phyloP scores from a whole-genome alignment of 2,888 invertebrate species.

The Monopis laevigella region DNA sequence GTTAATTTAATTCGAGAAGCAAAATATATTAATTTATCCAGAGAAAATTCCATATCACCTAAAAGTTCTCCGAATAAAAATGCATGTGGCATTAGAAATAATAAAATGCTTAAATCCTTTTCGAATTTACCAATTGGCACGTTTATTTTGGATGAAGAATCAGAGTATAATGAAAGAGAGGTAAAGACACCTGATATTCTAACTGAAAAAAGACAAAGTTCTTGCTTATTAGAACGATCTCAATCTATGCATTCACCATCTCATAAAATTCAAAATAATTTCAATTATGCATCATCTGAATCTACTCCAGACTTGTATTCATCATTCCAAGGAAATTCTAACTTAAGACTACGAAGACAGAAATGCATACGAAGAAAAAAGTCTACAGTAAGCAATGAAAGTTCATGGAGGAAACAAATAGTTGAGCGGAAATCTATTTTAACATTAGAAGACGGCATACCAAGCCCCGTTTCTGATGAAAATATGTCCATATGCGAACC shows the following conservation, averaged over 20 bases:
- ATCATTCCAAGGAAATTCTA: constrained; percentile 32
- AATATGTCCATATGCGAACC: constrained; percentile 43
- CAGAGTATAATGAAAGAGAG: constrained; percentile 60
- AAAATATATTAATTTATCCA: constrained; percentile 47
- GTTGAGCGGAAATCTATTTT: constrained; percentile 34
- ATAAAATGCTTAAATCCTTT: constrained; percentile 30
- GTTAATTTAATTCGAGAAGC: constrained; percentile 54
- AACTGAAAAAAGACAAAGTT: constrained; percentile 22
- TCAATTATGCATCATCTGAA: constrained; percentile 35
- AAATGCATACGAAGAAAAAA: constrained; percentile 66
- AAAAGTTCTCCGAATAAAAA: constrained; percentile 45
- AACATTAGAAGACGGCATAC: constrained; percentile 52
- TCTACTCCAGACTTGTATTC: constrained; percentile 49
- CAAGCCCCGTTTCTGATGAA: constrained; percentile 43
- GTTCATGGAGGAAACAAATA: constrained; percentile 34
- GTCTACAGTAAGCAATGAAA: constrained; percentile 51
- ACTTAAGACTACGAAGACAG: constrained; percentile 60
- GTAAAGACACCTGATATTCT: constrained; percentile 51
- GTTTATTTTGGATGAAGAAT: constrained; percentile 54
- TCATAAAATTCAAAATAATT: constrained; percentile 29
- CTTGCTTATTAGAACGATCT: constrained; percentile 35
- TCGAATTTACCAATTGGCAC: constrained; percentile 39
- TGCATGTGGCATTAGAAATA: constrained; percentile 19
- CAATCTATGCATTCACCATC: constrained; percentile 40
- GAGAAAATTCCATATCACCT: constrained; percentile 55